Evolutionary conservation across 2,797 vertebrate species (phyloP), one percentile per base, ranked within the genome.

Genomic region (Eupleurogrammus muticus): DNA sequence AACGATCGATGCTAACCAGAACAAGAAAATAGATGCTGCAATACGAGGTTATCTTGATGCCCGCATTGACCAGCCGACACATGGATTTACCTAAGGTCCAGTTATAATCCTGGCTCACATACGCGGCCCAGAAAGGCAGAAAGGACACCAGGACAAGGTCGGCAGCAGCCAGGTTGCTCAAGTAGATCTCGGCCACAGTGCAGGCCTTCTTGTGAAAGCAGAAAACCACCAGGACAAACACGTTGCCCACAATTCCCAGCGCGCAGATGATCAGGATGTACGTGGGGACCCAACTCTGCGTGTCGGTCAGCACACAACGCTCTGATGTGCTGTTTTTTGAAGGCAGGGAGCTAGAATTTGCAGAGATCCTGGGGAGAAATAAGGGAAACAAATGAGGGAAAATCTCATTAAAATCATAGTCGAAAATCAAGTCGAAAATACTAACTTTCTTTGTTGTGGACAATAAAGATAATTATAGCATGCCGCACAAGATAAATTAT

Each of bases 81-180:
- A 97, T 82, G 34, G 91, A 75, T 0, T 0, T 34, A 0, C 95
- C 95, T 19, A 97, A 97, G 0, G 94, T 93, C 97, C 97, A 98
- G 3, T 94, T 3, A 61, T 94, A 97, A 3, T 13, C 1, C 0
- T 92, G 93, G 42, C 51, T 78, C 44, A 95, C 59, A 46, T 94
- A 96, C 73, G 93, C 69, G 0, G 94, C 93, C 97, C 97, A 97
- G 90, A 98, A 96, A 2, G 97, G 96, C 63, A 98, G 82, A 67
- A 94, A 95, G 9, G 52, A 82, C 35, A 95, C 84, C 42, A 97
- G 92, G 36, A 96, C 28, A 0, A 97, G 91, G 48, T 97, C 96
- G 0, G 96, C 95, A 1, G 89, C 91, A 0, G 96, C 96, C 65
- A 98, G 77, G 80, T 96, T 97, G 62, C 91, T 89, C 47, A 97